Base-by-base conservation (phyloP, 2,888 invertebrate genomes). In the Coelogynopora nodosa region DNA sequence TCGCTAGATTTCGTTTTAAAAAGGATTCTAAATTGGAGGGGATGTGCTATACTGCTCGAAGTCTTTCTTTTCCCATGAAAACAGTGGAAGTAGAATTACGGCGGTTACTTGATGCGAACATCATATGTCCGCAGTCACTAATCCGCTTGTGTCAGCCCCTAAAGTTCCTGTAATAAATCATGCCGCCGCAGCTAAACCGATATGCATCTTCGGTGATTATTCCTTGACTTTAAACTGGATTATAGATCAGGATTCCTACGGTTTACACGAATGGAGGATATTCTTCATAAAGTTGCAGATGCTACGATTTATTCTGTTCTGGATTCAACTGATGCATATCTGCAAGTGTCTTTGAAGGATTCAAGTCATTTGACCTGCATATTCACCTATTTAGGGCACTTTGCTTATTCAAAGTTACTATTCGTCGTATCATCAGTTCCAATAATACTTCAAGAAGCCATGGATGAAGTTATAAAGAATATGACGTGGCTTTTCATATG, bases 361-460 rank as follows among this genome's bases (percentile, higher is more conserved):
- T n/a, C n/a, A n/a, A 23, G 27, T 26, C 23, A 80, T 10, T 2
- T 80, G 2, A 80, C 23, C 10, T n/a, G n/a, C 28, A 82, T 82
- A 29, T n/a, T 29, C 29, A 82, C 83, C 26, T 29, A 82, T 82
- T 28, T 82, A 28, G 83, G 83, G n/a, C 2, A 82, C 30, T 82
- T 82, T 28, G 83, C 28, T 26, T 82, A 29, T 30, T 29, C 27
- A n/a, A 29, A 26, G 10, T 28, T 82, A 30, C 83, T n/a, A 28
- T 82, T 82, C 28, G 29, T n/a, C 27, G 30, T 82, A 10, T 82
- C 29, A n/a, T 26, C 83, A 2, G 28, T 30, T n/a, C 30, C 83
- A 26, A n/a, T 82, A 29, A 30, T 29, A 13, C 29, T 82, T 29
- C 83, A 18, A 82, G 83, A 82, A 28, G 29, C 29, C n/a, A 82